phyloP scores from a whole-genome alignment of 2,888 invertebrate genomes.

The Cataglyphis albicans region DNA sequence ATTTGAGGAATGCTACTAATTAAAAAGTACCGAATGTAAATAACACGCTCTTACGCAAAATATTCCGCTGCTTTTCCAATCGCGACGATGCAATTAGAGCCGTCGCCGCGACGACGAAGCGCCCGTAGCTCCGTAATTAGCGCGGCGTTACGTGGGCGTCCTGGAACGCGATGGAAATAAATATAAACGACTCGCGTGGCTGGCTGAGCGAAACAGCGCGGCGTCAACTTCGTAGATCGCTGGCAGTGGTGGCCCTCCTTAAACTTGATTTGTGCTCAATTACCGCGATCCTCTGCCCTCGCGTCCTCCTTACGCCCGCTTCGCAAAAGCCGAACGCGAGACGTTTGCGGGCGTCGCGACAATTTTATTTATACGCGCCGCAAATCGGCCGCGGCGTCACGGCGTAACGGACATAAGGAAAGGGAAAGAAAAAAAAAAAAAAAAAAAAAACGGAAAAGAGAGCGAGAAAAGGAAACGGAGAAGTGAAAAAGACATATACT shows the following conservation, averaged over 20 bases:
- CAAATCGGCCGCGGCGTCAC: conserved; percentile 76
- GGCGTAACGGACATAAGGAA: conserved; percentile 51
- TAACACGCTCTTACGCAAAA: conserved; percentile 63
- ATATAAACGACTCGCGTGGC: conserved; percentile 61
- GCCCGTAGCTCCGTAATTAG: conserved; percentile 61
- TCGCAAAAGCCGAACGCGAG: conserved; percentile 69
- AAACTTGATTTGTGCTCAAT: conserved; percentile 86
- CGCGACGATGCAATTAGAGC: conserved; percentile 74
- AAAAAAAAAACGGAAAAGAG: conserved; percentile 22
- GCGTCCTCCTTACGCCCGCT: conserved; percentile 21
- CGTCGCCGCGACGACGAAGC: conserved; percentile 53
- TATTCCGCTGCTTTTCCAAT: conserved; percentile 50
- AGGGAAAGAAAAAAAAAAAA: conserved; percentile 40
- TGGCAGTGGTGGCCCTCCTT: conserved; percentile 80
- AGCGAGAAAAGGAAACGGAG: conserved; percentile 34
- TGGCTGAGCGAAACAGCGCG: conserved; percentile 71
- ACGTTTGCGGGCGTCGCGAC: conserved; percentile 75
- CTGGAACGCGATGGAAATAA: conserved; percentile 64
- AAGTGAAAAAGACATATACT: conserved; percentile 5
- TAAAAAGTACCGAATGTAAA: conserved; percentile 67
- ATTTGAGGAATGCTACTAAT: conserved; percentile 37
- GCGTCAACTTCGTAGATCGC: conserved; percentile 49
- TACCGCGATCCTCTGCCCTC: conserved; percentile 77
- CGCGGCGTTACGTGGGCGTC: conserved; percentile 67
- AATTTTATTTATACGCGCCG: conserved; percentile 84